A percentile compares a stretch with the other conserved stretches of the same genome.
phyloP scores from a whole-genome alignment of 2,797 vertebrate species.

The Pangasius mekongensis region DNA sequence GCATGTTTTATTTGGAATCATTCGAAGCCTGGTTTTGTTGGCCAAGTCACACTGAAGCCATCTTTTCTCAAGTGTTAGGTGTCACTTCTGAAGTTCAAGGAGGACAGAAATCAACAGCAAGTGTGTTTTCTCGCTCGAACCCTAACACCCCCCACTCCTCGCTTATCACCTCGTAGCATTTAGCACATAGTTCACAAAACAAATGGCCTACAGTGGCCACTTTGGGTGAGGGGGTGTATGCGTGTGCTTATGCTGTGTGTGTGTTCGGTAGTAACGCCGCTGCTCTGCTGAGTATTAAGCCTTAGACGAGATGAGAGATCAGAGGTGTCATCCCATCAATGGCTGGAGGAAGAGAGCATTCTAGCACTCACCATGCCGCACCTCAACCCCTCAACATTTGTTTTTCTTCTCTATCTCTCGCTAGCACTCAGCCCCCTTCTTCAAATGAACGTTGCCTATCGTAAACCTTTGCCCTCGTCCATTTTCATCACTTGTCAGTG shows the following conservation, averaged over 20 bases:
- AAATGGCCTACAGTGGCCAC: slow-evolving; percentile 77
- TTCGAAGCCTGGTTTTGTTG: slow-evolving; percentile 14
- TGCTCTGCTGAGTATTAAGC: slow-evolving; percentile 13
- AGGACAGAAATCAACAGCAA: slow-evolving; percentile 64
- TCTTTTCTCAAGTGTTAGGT: slow-evolving; percentile 29
- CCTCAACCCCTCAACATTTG: slow-evolving; percentile 69
- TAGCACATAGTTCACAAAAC: slow-evolving; percentile 89
- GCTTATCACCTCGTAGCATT: slow-evolving; percentile 86
- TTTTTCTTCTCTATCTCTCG: slow-evolving; percentile 74
- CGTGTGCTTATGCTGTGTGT: slow-evolving; percentile 33
- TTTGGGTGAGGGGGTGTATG: slow-evolving; percentile 31
- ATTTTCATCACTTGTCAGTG: slow-evolving; percentile 59
- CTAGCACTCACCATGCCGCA: slow-evolving; percentile 68
- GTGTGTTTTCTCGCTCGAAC: slow-evolving; percentile 60
- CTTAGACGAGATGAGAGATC: slow-evolving; percentile 67
- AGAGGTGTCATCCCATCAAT: slow-evolving; percentile 68
- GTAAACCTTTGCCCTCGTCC: slow-evolving; percentile 59
- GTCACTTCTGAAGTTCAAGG: slow-evolving; percentile 75
- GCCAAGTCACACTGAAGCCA: neutral
- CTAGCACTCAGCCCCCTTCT: slow-evolving; percentile 65
- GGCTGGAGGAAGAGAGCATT: slow-evolving; percentile 66
- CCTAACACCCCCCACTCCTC: slow-evolving; percentile 58
- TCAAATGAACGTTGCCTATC: slow-evolving; percentile 70
- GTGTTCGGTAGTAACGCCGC: slow-evolving; percentile 13
- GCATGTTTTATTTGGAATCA: slow-evolving; percentile 32